phyloP scores from a whole-genome alignment of 2,113 vertebrate genomes.

The Calyptomena viridis region DNA sequence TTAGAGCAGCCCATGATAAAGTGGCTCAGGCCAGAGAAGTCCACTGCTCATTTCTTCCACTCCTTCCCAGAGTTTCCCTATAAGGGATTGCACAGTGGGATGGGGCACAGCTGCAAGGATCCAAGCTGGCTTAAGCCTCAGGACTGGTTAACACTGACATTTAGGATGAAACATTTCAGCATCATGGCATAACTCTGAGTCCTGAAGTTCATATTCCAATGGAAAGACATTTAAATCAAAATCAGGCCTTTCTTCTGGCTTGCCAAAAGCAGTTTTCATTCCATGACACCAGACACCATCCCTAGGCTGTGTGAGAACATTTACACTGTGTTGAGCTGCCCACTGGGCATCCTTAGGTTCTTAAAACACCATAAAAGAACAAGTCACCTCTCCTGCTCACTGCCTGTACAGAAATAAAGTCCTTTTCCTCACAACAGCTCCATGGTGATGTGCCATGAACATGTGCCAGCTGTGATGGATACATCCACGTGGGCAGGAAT shows the following conservation, averaged over 20 bases:
- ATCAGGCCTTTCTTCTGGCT: neutral
- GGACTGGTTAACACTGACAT: neutral
- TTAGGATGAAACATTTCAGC: neutral
- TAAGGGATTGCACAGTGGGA: neutral
- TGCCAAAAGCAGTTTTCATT: neutral
- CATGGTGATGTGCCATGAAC: neutral
- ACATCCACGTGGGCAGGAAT: neutral
- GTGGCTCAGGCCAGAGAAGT: neutral
- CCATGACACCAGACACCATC: neutral
- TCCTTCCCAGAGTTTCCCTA: neutral
- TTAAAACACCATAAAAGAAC: slow-evolving; percentile 50
- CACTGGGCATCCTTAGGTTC: neutral
- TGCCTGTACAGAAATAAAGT: neutral
- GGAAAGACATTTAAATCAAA: neutral
- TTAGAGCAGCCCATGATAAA: neutral
- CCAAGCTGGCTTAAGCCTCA: neutral
- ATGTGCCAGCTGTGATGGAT: neutral
- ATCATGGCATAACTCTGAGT: rapidly evolving
- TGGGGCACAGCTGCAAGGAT: neutral
- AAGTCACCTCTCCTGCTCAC: neutral
- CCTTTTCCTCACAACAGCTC: neutral
- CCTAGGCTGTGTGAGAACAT: neutral
- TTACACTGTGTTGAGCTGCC: neutral
- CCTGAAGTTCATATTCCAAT: neutral
- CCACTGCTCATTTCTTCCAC: neutral